Conservation (phyloP, 1,140 invertebrate genomes). For the Zaprionus lachaisei region DNA sequence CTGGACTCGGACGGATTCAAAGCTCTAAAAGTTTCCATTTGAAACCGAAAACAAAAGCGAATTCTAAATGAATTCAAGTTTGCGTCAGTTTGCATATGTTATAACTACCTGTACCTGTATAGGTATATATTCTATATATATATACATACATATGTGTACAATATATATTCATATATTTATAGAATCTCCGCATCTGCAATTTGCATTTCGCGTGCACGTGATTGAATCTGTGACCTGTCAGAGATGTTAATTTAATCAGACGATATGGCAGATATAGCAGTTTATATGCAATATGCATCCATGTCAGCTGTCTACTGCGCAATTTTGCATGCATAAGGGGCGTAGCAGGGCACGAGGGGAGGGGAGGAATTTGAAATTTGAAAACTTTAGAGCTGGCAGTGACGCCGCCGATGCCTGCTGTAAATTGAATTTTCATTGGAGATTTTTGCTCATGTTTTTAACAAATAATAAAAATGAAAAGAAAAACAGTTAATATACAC, state of each 20-base stretch:
- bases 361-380: conserved; percentile 8
- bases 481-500: conserved; percentile 23
- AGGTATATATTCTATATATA: not conserved
- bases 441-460: conserved; percentile 31
- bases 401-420: not conserved
- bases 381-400: not conserved
- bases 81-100: conserved; percentile 4
- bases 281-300: conserved; percentile 11
- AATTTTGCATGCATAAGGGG: not conserved
- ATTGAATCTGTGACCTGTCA: conserved; percentile 20
- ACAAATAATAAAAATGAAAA: not conserved
- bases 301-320: conserved; percentile 5
- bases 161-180: conserved; percentile 8
- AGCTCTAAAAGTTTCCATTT: not conserved
- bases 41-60: not conserved
- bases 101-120: not conserved
- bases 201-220: conserved; percentile 12
- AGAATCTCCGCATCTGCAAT: not conserved
- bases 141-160: not conserved
- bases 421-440: conserved; percentile 33
- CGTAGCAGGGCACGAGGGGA: not conserved
- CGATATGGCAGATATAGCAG: conserved; percentile 3
- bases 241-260: conserved; percentile 9
- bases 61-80: conserved; percentile 6
- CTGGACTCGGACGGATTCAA: not conserved